Percentiles rank a stretch among this genome's conserved stretches.
Evolutionary conservation across 2,113 vertebrate genomes (phyloP).

Genomic region (Chloroceryle aenea): DNA sequence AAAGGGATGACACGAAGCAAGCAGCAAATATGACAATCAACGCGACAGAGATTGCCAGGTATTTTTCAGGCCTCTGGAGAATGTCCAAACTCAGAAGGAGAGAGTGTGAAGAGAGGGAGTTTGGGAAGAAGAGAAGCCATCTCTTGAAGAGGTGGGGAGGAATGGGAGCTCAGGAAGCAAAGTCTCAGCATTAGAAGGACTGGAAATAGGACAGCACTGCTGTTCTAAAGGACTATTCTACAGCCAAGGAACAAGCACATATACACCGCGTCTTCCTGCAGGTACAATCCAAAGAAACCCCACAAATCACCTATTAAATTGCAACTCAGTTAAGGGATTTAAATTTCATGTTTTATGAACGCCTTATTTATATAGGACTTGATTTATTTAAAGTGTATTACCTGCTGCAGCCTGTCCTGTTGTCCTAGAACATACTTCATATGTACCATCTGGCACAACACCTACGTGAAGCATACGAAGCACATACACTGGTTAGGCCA

Average conservation of each 20-base stretch:
- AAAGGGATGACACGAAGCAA: not conserved
- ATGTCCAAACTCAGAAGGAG: not conserved
- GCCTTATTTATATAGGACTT: not conserved
- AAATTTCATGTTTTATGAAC: not conserved
- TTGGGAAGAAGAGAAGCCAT: rapidly evolving
- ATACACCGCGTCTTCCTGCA: not conserved
- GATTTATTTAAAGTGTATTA: slow-evolving; percentile 18
- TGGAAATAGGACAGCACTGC: not conserved
- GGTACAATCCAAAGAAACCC: not conserved
- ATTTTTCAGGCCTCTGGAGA: not conserved
- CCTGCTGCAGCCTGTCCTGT: slow-evolving; percentile 94
- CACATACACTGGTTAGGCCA: not conserved
- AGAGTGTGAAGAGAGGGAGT: not conserved
- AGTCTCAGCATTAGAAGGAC: not conserved
- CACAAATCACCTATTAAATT: not conserved
- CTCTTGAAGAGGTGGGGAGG: not conserved
- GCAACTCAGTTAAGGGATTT: not conserved
- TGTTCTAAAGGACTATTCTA: not conserved
- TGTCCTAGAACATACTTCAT: slow-evolving; percentile 97
- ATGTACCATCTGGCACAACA: slow-evolving; percentile 97
- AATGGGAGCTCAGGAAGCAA: not conserved
- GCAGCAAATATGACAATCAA: not conserved
- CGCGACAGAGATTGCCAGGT: not conserved
- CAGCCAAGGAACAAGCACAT: not conserved
- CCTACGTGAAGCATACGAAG: slow-evolving; percentile 71